A percentile compares a stretch with the other conserved stretches of the same genome.
Conservation (phyloP, 2,113 vertebrate species). For the Nycticebus coucang region DNA sequence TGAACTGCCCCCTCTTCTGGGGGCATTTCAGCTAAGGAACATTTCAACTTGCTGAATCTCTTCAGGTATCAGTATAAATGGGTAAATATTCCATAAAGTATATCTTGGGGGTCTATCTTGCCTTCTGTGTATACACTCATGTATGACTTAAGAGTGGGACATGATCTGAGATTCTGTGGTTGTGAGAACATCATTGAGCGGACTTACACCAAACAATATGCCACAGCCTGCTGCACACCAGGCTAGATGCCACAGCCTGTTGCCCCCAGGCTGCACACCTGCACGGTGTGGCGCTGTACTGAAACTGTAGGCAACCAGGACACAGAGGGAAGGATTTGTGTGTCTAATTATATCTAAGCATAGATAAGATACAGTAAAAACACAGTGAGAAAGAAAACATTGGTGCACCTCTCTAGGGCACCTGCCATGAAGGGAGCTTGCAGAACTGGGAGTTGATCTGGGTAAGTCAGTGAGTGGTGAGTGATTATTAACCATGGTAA, state of each 20-base stretch:
- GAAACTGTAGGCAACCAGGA: background rate
- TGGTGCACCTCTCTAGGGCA: background rate
- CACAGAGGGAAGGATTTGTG: background rate
- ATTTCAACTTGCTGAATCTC: background rate
- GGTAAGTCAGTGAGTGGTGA: background rate
- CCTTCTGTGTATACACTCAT: background rate
- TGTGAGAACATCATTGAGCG: background rate
- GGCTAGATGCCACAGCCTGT: rapidly evolving
- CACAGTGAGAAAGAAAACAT: background rate
- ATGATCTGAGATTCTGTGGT: background rate
- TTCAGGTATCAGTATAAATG: too few relatives aligned
- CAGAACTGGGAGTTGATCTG: background rate
- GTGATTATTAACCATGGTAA: background rate
- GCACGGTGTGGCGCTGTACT: background rate
- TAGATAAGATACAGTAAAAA: background rate
- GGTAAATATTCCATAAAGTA: background rate
- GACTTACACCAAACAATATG: background rate
- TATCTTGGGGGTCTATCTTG: background rate
- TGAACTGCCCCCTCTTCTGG: background rate
- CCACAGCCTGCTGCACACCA: background rate
- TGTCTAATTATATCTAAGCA: background rate
- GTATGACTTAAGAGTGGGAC: background rate
- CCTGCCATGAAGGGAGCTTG: background rate
- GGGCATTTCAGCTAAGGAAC: too few relatives aligned
- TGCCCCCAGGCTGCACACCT: background rate